Evolutionary conservation across 2,888 invertebrate genomes (phyloP), one percentile per base, ranked within the genome.

Genomic region (Graphium colonna): DNA sequence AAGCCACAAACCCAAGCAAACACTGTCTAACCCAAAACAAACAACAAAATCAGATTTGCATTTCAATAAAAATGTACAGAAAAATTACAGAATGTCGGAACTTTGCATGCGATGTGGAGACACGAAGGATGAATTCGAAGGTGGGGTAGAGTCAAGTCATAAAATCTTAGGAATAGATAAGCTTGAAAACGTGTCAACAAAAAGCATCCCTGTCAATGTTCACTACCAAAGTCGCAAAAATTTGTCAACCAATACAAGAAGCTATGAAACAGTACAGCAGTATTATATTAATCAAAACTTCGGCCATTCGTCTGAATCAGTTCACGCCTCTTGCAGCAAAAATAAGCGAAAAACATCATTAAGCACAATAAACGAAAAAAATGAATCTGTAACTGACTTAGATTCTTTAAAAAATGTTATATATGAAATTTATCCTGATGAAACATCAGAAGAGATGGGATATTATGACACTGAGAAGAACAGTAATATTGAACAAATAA

Each of bases 211-310:
- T 31, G 10, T 31, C 17, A 16, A 50, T 15, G 36, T 16, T 45
- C 26, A 59, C 50, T 3, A n/a, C 12, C 54, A 55, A 48, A 55
- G 31, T 8, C 10, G 5, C 3, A 52, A 17, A 33, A 56, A 42
- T n/a, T 15, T 33, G 4, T 8, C 38, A 39, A 44, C 38, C 12
- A 39, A 13, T 36, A 9, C 1, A 31, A 7, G 13, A 47, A 38
- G 9, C 12, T 10, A 44, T 10, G 39, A 49, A 44, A 15, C 51
- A 1, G 51, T 87, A 0, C 69, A 79, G 38, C 79, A 88, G 44
- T 78, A 78, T 60, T 88, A 81, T 51, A 82, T 68, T 60, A 89
- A 89, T 41, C 79, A 86, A 57, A 81, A 82, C 36, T 89, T 81
- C 38, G 39, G 59, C 9, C 56, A 51, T 28, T 72, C 76, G 0